phyloP scores from a whole-genome alignment of 2,888 invertebrate genomes.

The Notodonta ziczac region DNA sequence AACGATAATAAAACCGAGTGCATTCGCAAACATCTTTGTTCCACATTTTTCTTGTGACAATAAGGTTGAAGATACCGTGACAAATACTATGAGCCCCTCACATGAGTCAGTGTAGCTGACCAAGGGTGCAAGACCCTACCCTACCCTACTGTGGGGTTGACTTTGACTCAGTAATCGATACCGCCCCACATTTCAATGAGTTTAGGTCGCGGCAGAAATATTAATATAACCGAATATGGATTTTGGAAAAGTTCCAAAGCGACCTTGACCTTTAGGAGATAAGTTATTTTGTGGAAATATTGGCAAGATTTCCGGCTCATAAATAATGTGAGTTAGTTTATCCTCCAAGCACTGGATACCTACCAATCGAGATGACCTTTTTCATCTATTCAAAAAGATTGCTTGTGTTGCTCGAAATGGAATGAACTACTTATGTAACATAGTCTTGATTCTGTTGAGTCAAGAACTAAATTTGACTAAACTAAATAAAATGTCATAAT shows the following conservation, averaged over 20 bases:
- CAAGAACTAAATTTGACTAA: too few species aligned
- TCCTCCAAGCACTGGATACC: neutral
- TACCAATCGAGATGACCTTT: neutral
- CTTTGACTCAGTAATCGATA: slow-evolving; percentile 70
- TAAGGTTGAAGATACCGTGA: slow-evolving; percentile 38
- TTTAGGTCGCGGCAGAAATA: slow-evolving; percentile 39
- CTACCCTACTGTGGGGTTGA: slow-evolving; percentile 59
- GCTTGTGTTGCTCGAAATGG: neutral
- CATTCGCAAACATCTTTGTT: slow-evolving; percentile 35
- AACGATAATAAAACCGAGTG: slow-evolving; percentile 46
- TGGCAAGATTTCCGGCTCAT: slow-evolving; percentile 16
- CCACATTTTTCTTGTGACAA: slow-evolving; percentile 16
- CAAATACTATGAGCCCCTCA: slow-evolving; percentile 37
- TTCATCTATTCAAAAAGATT: neutral
- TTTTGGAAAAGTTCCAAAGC: slow-evolving; percentile 28
- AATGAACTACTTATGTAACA: too few species aligned
- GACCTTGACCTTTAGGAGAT: slow-evolving; percentile 30
- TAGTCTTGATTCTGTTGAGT: too few species aligned
- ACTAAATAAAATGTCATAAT: too few species aligned
- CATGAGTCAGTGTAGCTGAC: slow-evolving; percentile 64
- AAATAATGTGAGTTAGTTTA: neutral
- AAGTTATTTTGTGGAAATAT: slow-evolving; percentile 13
- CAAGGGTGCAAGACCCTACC: slow-evolving; percentile 54
- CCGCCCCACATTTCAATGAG: slow-evolving; percentile 51
- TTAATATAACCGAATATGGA: slow-evolving; percentile 14